Base-by-base conservation (phyloP, 2,888 invertebrate species). In the Prosopocoilus inquinatus region DNA sequence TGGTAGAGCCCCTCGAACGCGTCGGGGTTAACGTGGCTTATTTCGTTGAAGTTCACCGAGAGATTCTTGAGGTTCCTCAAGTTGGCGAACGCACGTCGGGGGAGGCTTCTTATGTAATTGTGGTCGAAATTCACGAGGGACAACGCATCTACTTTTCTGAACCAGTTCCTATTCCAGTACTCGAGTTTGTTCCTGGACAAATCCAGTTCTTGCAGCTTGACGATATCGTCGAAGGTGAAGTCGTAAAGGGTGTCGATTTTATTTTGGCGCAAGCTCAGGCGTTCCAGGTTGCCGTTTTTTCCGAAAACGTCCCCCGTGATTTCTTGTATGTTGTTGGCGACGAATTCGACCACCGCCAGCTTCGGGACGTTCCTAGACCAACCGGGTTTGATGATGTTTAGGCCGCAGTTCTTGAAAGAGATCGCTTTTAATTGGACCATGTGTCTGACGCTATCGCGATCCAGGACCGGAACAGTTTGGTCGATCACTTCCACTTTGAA, bases 401-500 rank as follows among this genome's bases (percentile, higher is more conserved):
- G 11, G 9, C 46, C 43, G 12, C 50, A 41, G 46, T 55, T 55
- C 34, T 44, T 55, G n/a, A 55, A 50, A 39, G 46, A 50, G 33
- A 55, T 9, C 15, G 33, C 33, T 11, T 32, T 50, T 36, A 55
- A 20, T 8, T 47, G 38, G 9, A 36, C 2, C 35, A 55, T 45
- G 28, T 55, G 35, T 46, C 47, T 33, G 9, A 55, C 44, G 33
- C 45, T 28, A n/a, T 55, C 55, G 33, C 35, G 50, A 33, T 50
- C 38, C 20, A 55, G 35, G 12, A 11, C 13, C n/a, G 50, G 47
- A n/a, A 55, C 41, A 33, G 35, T 34, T 50, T 55, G 55, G n/a
- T 47, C 9, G 12, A 46, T 45, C 35, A 55, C 51, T 35, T 50
- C 45, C 16, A 55, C 47, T 41, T 55, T 36, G 28, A 13, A 3